These are phyloP conservation scores for Mayetiola destructor DNA, from an alignment of 2,888 invertebrate genomes.

Conservation along the genomic window DNA sequence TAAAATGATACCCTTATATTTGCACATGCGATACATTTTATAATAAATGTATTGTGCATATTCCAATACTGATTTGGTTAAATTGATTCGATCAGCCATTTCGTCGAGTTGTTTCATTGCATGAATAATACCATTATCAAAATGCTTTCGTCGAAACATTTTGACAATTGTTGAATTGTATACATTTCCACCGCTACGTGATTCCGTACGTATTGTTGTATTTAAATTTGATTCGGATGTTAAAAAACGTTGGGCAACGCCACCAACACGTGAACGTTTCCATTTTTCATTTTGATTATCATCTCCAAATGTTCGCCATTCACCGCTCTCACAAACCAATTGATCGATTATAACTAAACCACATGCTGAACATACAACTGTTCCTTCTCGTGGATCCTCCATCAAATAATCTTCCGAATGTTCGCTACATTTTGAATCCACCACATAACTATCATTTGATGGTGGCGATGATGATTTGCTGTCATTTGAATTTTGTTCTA, in stretches of 20 bases:
- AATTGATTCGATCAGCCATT: constrained; percentile 4
- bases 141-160: background rate
- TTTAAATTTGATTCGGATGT: background rate
- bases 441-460: no score
- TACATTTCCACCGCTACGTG: background rate
- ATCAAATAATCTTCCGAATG: background rate
- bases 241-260: background rate
- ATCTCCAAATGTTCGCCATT: constrained; percentile 7
- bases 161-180: constrained; percentile 1
- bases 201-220: background rate
- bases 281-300: background rate
- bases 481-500: no score
- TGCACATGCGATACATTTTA: background rate
- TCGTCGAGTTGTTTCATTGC: background rate
- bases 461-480: no score
- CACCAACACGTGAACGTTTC: constrained; percentile 4
- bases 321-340: background rate
- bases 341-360: constrained; percentile 1
- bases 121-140: background rate
- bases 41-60: constrained; percentile 5
- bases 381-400: background rate
- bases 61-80: background rate
- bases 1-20: background rate
- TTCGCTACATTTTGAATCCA: background rate
- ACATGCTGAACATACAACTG: background rate